Conservation (phyloP, 1,140 invertebrate species). For the Bombus sylvicola region DNA sequence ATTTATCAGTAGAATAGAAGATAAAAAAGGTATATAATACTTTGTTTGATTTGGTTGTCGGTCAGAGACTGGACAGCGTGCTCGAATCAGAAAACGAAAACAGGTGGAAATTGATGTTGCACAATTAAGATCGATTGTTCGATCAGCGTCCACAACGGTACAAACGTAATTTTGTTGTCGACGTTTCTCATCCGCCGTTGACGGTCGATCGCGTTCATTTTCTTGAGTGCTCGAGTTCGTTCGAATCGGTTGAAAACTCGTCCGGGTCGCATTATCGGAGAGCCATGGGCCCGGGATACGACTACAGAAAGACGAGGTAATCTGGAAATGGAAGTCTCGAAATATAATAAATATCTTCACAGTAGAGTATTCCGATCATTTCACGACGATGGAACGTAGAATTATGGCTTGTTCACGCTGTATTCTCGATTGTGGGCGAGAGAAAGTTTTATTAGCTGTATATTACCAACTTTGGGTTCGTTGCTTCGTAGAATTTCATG, state of each 20-base stretch:
- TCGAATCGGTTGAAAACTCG: constrained; percentile 30
- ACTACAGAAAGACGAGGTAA: neutral
- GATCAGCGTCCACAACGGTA: neutral
- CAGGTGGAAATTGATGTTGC: constrained; percentile 39
- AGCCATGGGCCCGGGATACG: neutral
- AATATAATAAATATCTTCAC: constrained; percentile 37
- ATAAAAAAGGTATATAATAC: neutral
- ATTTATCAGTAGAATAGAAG: neutral
- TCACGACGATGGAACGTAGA: neutral
- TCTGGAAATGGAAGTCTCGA: constrained; percentile 28
- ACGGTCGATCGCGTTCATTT: constrained; percentile 47
- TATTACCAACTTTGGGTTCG: neutral
- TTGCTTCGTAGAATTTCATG: too few species aligned
- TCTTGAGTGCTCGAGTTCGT: constrained; percentile 36
- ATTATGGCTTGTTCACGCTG: neutral
- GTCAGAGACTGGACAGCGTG: neutral
- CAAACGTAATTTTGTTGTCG: constrained; percentile 33
- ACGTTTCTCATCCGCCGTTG: neutral
- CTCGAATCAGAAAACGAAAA: neutral
- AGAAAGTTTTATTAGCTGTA: neutral
- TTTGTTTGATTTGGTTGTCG: neutral
- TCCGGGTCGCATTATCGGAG: constrained; percentile 19
- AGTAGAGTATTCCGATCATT: constrained; percentile 4
- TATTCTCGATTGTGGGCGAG: neutral
- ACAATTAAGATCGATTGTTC: constrained; percentile 39